Evolutionary conservation across 2,113 vertebrate species (phyloP), one percentile per base, ranked within the genome.

Genomic region (Chaetops frenatus): DNA sequence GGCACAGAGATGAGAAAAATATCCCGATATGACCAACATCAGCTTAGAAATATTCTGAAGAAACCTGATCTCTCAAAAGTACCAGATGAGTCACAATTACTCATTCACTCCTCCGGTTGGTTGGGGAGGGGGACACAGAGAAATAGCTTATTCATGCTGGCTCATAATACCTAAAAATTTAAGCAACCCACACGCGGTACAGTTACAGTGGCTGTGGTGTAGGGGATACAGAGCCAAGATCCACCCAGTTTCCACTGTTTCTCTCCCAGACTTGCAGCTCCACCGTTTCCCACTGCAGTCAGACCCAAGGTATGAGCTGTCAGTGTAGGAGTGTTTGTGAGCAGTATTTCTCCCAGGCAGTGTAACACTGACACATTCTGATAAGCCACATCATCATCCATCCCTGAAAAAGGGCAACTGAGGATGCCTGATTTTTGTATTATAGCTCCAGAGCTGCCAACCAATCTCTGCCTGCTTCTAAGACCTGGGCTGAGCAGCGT

Each of bases 41-140:
- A 67, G 16, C 10, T 51, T 71, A 60, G 77, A 92, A 89, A 81
- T 60, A 81, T n/a, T 78, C 44, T 38, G 9, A 60, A 79, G 83
- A 91, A 94, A 73, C 21, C 50, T 38, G 25, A 77, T 82, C 7
- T n/a, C 40, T 70, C 51, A 64, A 64, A 81, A 78, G 35, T 20
- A 94, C 61, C 56, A 56, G 40, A 81, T 97, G 95, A 95, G 31
- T 96, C 95, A 95, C 60, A 47, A 40, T 91, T 95, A 88, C 72
- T 97, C 88, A 96, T 80, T 80, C 24, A 3, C 61, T 94, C 28
- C 65, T 88, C 86, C 92, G 60, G 38, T 11, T 90, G 50, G 4
- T 3, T 92, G 67, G 42, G 54, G 88, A 82, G 38, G 9, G 66
- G 47, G 64, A 45, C 51, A 69, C 33, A 27, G 86, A 60, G 61